Evolutionary conservation across 2,113 vertebrate genomes (phyloP).

Genomic region (Fregetta grallaria): DNA sequence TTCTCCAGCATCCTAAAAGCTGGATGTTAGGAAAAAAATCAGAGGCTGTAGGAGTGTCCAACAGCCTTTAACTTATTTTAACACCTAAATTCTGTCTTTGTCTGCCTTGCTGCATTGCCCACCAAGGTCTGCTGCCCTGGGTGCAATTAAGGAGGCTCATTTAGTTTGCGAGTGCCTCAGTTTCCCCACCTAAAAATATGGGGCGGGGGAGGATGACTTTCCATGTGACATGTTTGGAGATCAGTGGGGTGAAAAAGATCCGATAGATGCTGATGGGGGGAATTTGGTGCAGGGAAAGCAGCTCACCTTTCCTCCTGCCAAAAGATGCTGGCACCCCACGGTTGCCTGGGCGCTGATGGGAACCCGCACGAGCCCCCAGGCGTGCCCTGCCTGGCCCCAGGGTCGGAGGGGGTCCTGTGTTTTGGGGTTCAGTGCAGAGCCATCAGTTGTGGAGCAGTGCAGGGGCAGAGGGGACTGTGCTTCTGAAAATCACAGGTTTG

Average conservation of each 20-base stretch:
- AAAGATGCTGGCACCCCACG: accelerated
- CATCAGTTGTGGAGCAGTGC: no score
- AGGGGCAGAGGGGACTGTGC: neutral
- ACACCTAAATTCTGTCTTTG: neutral
- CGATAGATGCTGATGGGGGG: neutral
- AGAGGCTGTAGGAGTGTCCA: neutral
- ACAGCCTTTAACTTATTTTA: neutral
- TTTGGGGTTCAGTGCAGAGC: neutral
- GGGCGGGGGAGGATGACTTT: accelerated
- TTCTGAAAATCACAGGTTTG: neutral
- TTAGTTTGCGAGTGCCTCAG: neutral
- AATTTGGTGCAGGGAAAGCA: neutral
- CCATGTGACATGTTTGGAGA: accelerated
- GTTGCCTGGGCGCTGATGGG: accelerated
- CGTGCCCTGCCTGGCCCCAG: neutral
- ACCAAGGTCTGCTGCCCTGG: neutral
- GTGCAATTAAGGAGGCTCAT: neutral
- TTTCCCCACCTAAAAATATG: neutral
- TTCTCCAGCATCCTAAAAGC: neutral
- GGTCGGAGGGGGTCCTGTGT: no score
- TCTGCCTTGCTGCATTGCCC: neutral
- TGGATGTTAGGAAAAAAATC: neutral
- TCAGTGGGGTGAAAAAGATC: neutral
- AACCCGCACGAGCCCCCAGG: accelerated
- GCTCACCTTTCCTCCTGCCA: neutral